Percentiles rank a stretch among this genome's conserved stretches.
Conservation (phyloP, 2,888 invertebrate species). For the Cantharis rustica region DNA sequence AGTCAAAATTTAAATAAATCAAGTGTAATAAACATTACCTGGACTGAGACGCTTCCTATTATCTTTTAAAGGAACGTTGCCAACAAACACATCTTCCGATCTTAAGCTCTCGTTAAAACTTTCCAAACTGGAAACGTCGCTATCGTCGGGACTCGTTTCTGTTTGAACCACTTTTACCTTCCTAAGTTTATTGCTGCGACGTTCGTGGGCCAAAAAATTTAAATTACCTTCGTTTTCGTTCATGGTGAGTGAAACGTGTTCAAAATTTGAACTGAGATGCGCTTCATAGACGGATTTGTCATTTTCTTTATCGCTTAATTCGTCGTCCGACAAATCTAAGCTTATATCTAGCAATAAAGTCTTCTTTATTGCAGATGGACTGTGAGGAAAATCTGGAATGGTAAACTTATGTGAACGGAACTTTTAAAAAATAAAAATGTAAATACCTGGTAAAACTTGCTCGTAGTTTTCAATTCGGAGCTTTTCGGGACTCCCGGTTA, state of each 20-base stretch:
- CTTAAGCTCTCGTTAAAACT: conserved; percentile 54
- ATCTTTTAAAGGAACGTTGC: conserved; percentile 37
- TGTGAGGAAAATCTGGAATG: conserved; percentile 59
- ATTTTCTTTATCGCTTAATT: conserved; percentile 57
- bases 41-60: conserved; percentile 14
- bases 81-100: conserved; percentile 59
- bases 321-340: conserved; percentile 57
- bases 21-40: not conserved
- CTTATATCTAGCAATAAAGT: conserved; percentile 62
- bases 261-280: conserved; percentile 57
- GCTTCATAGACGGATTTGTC: conserved; percentile 60
- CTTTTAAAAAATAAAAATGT: not conserved
- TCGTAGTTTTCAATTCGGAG: conserved; percentile 43
- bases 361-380: conserved; percentile 61
- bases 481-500: conserved; percentile 47
- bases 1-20: not conserved
- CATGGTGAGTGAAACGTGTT: conserved; percentile 57
- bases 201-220: conserved; percentile 53
- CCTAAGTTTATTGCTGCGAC: conserved; percentile 52
- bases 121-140: conserved; percentile 54
- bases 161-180: conserved; percentile 50
- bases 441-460: conserved; percentile 47
- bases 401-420: not conserved
- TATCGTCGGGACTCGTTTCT: conserved; percentile 45
- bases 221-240: conserved; percentile 57